Evolutionary conservation across 2,113 vertebrate genomes (phyloP), one percentile per base, ranked within the genome.

Genomic region (Carassius carassius): DNA sequence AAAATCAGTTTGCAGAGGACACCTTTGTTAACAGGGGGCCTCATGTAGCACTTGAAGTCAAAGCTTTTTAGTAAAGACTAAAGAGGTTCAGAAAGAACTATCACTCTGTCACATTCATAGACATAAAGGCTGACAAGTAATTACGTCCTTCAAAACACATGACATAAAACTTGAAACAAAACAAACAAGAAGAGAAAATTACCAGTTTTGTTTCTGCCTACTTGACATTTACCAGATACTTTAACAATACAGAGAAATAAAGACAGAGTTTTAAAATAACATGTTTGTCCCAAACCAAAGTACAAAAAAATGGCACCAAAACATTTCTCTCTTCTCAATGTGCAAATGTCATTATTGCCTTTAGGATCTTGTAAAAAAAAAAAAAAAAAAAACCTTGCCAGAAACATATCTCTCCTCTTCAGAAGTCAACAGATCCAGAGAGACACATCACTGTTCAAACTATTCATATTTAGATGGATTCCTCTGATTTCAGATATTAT

Each of bases 281-380:
- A 73, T 58, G 47, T 17, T 74, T 41, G 81, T 44, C 58, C 62
- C 37, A 63, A 60, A 77, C 19, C n/a, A 44, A 80, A 14, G 8
- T 41, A 69, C 41, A 79, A 29, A 84, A 25, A 84, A 62, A 84
- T 65, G 77, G 72, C 65, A 72, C 72, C 29, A 49, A 74, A 79
- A 51, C 56, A 80, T 72, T 23, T 41, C 44, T 78, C 60, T 35
- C 63, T 29, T 69, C 6, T 21, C 51, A 41, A 17, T 65, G 76
- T 78, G 41, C 44, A 79, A 44, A 56, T 0, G 35, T 25, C 25
- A 14, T 29, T 7, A 1, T 77, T 21, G 44, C 11, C 9, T 23
- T 84, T 56, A 76, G 10, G 11, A 23, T 76, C 54, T 63, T 70
- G 63, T 63, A 82, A 32, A 65, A 25, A 9, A 74, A 54, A 29